Percentiles rank a stretch among this genome's conserved stretches.
Evolutionary conservation across 2,113 vertebrate genomes (phyloP).

Genomic region (Lycocorax pyrrhopterus): DNA sequence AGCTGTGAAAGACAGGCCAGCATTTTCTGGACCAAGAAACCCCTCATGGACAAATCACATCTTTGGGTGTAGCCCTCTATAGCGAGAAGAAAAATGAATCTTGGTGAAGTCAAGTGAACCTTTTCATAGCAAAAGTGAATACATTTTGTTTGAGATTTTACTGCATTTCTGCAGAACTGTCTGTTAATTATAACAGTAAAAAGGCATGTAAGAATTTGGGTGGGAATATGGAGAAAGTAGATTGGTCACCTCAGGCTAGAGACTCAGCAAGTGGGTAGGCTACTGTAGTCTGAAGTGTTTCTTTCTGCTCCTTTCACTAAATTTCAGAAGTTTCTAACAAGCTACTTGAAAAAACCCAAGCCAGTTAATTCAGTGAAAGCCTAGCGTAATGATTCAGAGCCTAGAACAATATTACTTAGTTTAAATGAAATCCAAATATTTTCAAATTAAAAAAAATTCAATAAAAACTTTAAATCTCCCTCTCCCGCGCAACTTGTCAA

Average conservation of each 20-base stretch:
- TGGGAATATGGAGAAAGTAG: conserved; percentile 28
- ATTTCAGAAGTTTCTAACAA: conserved; percentile 46
- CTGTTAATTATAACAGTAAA: conserved; percentile 38
- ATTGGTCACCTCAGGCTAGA: conserved; percentile 8
- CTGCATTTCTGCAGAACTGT: conserved; percentile 13
- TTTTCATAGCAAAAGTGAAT: conserved; percentile 15
- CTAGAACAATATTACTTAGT: neutral
- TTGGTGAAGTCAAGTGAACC: neutral
- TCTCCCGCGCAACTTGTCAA: neutral
- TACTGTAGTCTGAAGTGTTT: neutral
- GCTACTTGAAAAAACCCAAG: neutral
- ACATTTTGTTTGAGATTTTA: conserved; percentile 2
- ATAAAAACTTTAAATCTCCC: neutral
- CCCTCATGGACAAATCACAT: neutral
- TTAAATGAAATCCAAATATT: neutral
- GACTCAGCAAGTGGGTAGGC: neutral
- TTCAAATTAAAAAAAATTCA: neutral
- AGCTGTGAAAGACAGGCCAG: conserved; percentile 49
- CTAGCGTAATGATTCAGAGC: neutral
- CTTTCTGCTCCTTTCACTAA: conserved; percentile 27
- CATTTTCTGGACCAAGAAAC: neutral
- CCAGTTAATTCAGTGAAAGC: conserved; percentile 3
- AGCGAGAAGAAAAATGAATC: neutral
- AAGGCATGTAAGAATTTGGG: conserved; percentile 16
- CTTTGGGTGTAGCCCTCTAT: neutral